phyloP scores from a whole-genome alignment of 2,888 invertebrate species.

The Monopis laevigella region DNA sequence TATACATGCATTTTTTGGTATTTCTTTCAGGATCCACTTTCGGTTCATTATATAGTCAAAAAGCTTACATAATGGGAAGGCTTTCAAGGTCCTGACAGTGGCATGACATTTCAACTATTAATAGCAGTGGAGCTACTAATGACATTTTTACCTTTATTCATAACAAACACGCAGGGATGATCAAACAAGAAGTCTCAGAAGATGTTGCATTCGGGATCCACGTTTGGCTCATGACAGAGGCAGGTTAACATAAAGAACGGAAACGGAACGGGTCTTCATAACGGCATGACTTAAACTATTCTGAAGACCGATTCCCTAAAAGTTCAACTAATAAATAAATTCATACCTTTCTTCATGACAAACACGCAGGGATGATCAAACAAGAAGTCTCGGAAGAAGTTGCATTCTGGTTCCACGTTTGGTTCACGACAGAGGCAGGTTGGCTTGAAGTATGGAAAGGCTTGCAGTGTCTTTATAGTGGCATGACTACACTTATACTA shows the following conservation, averaged over 20 bases:
- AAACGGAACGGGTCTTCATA: too few species aligned
- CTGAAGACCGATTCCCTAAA: too few species aligned
- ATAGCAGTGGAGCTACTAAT: constrained; percentile 1
- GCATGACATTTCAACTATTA: too few species aligned
- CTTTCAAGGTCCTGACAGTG: too few species aligned
- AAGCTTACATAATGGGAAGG: too few species aligned
- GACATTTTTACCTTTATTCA: constrained; percentile 69
- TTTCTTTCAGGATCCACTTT: too few species aligned
- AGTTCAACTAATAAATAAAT: too few species aligned
- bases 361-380: constrained; percentile 94
- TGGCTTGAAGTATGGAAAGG: constrained; percentile 93
- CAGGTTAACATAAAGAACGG: constrained; percentile 94
- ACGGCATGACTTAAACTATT: too few species aligned
- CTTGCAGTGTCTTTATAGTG: too few species aligned
- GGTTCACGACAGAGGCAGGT: constrained; percentile 93
- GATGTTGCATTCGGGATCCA: constrained; percentile 92
- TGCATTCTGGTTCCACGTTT: constrained; percentile 90
- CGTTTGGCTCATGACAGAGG: constrained; percentile 88
- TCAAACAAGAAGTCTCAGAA: constrained; percentile 93
- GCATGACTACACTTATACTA: too few species aligned
- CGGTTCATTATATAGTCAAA: too few species aligned
- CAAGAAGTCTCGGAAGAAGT: constrained; percentile 91
- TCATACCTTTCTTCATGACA: constrained; percentile 84
- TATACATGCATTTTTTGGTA: too few species aligned
- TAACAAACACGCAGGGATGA: constrained; percentile 91